Evolutionary conservation across 2,888 invertebrate genomes (phyloP), one percentile per base, ranked within the genome.

Genomic region (Drosophila fungiperda): DNA sequence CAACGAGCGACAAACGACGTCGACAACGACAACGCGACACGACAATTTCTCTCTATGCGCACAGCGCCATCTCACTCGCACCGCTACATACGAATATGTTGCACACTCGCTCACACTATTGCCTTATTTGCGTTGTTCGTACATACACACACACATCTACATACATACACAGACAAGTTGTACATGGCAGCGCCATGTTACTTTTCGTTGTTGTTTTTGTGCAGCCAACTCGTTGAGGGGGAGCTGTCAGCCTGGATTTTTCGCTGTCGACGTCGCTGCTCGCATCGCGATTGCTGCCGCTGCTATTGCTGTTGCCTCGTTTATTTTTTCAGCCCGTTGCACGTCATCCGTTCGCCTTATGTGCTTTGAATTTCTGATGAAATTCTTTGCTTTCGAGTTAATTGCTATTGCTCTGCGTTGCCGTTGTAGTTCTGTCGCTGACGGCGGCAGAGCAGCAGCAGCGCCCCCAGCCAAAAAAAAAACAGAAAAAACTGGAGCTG

Each of bases 331-430:
- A 84, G 80, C 63, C 78, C 80, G 74, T 78, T 83, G 87, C 88
- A 85, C 85, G 88, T 88, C 85, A 85, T 86, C 83, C 84, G 88
- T 80, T 80, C 65, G 77, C 59, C 73, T 77, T 81, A 70, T 85
- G 78, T 87, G 84, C 84, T 89, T 82, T 88, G 85, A 90, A 87
- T 87, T 90, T 91, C 90, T 91, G 91, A 87, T 90, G 90, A 91
- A 90, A 91, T 90, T 90, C 90, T 89, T 91, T 86, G 82, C 85
- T 87, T 89, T 87, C 82, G 83, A 89, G 80, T 89, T 89, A 85
- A 87, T 89, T 89, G 86, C 88, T 85, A 45, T 45, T 45, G 45
- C 45, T 45, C 45, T 45, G 45, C 23, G 74, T 73, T 59, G 73
- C 45, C 54, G 71, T 32, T 20, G 50, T 35, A 12, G 59, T 50